A percentile compares a stretch with the other conserved stretches of the same genome.
Conservation (phyloP, 2,888 invertebrate genomes). For the Pammene aurita region DNA sequence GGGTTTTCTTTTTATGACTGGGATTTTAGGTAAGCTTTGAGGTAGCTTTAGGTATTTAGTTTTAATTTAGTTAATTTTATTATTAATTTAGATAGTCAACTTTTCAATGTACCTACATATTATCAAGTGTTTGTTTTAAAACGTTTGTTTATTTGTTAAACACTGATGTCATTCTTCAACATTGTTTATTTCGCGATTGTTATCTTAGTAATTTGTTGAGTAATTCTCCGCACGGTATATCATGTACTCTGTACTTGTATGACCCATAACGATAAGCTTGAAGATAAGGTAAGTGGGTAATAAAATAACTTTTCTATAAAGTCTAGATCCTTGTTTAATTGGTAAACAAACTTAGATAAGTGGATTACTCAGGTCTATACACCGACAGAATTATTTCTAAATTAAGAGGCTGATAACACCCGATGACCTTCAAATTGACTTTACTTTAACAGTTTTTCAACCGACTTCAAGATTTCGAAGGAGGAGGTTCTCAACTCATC, state of each 20-base stretch:
- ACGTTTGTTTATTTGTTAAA: conserved; percentile 47
- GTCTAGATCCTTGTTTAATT: neutral
- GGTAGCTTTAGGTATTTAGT: too few relatives aligned
- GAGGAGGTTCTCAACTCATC: too few relatives aligned
- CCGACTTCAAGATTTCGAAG: too few relatives aligned
- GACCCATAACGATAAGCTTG: conserved; percentile 12
- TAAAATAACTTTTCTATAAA: conserved; percentile 3
- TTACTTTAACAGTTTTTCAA: too few relatives aligned
- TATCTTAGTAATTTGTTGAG: conserved; percentile 38
- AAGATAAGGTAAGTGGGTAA: neutral
- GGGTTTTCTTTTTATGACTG: too few relatives aligned
- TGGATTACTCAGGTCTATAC: neutral
- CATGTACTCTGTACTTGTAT: conserved; percentile 9
- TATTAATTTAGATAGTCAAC: too few relatives aligned
- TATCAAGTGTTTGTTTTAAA: neutral
- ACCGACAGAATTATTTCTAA: too few relatives aligned
- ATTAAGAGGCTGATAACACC: too few relatives aligned
- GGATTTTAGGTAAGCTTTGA: too few relatives aligned
- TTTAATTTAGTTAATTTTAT: too few relatives aligned
- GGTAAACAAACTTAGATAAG: conserved; percentile 5
- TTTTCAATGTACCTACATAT: too few relatives aligned
- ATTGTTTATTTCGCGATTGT: conserved; percentile 38
- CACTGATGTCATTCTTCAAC: conserved; percentile 54
- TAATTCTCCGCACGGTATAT: conserved; percentile 31
- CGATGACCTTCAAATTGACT: too few relatives aligned